phyloP scores from a whole-genome alignment of 2,797 vertebrate species.

The Arrhamphus sclerolepis region DNA sequence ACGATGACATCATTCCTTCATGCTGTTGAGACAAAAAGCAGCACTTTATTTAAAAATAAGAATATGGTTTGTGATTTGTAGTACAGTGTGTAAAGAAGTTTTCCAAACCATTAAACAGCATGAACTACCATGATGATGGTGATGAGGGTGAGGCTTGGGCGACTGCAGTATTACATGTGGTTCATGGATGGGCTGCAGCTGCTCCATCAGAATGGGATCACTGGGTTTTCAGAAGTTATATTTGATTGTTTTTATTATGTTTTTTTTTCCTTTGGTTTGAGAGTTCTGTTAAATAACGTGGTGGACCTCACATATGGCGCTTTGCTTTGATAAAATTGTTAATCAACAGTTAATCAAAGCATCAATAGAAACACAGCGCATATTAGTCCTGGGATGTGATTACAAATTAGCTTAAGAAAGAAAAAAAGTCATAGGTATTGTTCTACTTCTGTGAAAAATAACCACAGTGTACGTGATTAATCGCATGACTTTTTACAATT shows the following conservation, averaged over 20 bases:
- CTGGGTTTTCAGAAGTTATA: no score
- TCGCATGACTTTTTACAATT: no score
- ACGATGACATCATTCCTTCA: constrained; percentile 28
- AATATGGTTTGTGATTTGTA: constrained; percentile 14
- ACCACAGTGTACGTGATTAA: no score
- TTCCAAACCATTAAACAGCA: constrained; percentile 15
- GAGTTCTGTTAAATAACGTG: not conserved
- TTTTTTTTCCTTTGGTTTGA: not conserved
- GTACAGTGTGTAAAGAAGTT: not conserved
- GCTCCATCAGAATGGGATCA: not conserved
- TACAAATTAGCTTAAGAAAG: no score
- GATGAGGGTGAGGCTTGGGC: not conserved
- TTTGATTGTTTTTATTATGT: no score
- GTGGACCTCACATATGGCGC: not conserved
- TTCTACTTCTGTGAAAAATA: no score
- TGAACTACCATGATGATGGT: constrained; percentile 2
- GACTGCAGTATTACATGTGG: not conserved
- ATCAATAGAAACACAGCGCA: no score
- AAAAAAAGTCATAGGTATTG: no score
- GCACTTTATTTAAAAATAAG: constrained; percentile 4
- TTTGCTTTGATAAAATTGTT: no score
- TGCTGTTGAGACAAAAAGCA: constrained; percentile 21
- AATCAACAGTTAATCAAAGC: no score
- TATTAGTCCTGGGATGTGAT: no score
- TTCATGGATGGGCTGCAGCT: not conserved